These are phyloP conservation scores for Lordiphosa stackelbergi DNA, from an alignment of 1,140 invertebrate genomes.

Conservation along the genomic window DNA sequence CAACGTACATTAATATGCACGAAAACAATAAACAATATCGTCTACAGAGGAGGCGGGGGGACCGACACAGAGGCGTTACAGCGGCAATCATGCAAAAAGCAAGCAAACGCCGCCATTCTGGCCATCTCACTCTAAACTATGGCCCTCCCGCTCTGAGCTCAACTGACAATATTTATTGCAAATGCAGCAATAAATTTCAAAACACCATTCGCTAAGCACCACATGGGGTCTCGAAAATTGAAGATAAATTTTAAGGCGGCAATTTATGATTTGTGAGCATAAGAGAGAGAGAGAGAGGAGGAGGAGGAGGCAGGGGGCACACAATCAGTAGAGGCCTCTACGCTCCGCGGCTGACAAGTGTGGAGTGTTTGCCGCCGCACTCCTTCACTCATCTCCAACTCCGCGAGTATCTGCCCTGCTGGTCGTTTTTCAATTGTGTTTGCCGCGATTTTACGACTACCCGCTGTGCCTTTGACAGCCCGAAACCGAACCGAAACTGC, in stretches of 20 bases:
- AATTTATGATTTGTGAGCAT: slow-evolving; percentile 77
- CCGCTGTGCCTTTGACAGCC: slow-evolving; percentile 68
- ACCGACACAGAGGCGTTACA: slow-evolving; percentile 57
- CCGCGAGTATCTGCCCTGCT: background rate
- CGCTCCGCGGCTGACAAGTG: slow-evolving; percentile 63
- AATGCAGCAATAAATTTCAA: slow-evolving; percentile 78
- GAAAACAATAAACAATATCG: slow-evolving; percentile 74
- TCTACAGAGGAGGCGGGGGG: slow-evolving; percentile 2
- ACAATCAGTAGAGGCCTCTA: slow-evolving; percentile 34
- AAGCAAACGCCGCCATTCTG: slow-evolving; percentile 50
- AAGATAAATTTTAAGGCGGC: slow-evolving; percentile 77
- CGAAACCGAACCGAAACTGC: slow-evolving; percentile 16
- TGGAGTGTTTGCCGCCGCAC: slow-evolving; percentile 73
- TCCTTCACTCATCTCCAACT: slow-evolving; percentile 53
- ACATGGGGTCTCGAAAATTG: slow-evolving; percentile 77
- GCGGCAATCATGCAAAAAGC: slow-evolving; percentile 66
- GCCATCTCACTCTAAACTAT: slow-evolving; percentile 7
- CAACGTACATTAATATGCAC: slow-evolving; percentile 75
- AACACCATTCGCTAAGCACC: slow-evolving; percentile 77
- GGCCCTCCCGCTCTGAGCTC: slow-evolving; percentile 23
- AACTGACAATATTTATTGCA: slow-evolving; percentile 77
- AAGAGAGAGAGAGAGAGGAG: slow-evolving; percentile 43
- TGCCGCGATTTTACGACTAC: slow-evolving; percentile 61
- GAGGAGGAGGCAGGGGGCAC: background rate
- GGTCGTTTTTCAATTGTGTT: slow-evolving; percentile 63